Evolutionary conservation across 2,888 invertebrate species (phyloP).

Genomic region (Luperina testacea): DNA sequence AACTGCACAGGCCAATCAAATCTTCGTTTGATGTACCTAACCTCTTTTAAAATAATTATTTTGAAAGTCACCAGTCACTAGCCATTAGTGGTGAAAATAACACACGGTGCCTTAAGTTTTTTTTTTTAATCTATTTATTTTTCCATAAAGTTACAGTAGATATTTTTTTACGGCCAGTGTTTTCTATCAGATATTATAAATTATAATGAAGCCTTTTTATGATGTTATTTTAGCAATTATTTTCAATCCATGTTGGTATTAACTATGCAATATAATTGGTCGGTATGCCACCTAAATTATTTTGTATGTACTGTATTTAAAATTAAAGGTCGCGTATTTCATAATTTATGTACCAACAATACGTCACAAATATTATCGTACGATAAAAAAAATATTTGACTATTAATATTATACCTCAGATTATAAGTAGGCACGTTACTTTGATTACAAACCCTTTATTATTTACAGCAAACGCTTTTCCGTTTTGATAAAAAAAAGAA

Average conservation of each 20-base stretch:
- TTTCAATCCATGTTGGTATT: neutral
- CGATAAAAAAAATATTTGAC: neutral
- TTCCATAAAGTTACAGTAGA: neutral
- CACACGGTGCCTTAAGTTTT: neutral
- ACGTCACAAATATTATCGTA: neutral
- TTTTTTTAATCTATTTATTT: slow-evolving; percentile 3
- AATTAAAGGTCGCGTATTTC: neutral
- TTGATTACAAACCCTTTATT: slow-evolving; percentile 1
- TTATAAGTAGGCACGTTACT: neutral
- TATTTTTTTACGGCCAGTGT: too few relatives aligned
- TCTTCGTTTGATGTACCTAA: neutral
- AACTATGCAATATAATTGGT: neutral
- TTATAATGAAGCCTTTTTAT: neutral
- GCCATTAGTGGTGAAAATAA: slow-evolving; percentile 13
- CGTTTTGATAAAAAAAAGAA: neutral
- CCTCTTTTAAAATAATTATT: slow-evolving; percentile 16
- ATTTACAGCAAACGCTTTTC: neutral
- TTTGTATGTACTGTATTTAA: neutral
- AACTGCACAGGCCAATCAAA: neutral
- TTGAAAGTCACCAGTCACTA: slow-evolving; percentile 1
- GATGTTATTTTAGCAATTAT: neutral
- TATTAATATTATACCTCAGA: neutral
- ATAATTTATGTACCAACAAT: neutral
- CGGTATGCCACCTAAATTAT: neutral
- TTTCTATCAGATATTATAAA: too few relatives aligned